These are phyloP conservation scores for Neelides folsomi DNA, from an alignment of 2,888 invertebrate genomes.

Conservation along the genomic window DNA sequence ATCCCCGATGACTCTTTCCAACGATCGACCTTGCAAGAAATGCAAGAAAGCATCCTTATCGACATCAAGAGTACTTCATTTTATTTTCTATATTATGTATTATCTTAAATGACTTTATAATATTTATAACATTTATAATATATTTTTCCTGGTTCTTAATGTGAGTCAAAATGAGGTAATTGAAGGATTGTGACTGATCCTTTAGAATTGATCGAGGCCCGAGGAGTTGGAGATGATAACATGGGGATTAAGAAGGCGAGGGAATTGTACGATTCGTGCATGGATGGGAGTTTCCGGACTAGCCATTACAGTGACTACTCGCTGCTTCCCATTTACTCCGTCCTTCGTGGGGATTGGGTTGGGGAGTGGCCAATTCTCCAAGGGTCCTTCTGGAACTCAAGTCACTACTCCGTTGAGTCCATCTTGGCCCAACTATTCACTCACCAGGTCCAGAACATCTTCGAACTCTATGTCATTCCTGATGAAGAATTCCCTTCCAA, in stretches of 20 bases:
- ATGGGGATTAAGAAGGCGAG: slow-evolving; percentile 36
- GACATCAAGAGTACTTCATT: slow-evolving; percentile 37
- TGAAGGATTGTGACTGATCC: not conserved
- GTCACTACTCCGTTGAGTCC: slow-evolving; percentile 34
- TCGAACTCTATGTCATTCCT: slow-evolving; percentile 37
- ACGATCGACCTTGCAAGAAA: slow-evolving; percentile 37
- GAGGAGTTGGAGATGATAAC: slow-evolving; percentile 31
- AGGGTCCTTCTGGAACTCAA: slow-evolving; percentile 33
- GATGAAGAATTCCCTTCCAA: slow-evolving; percentile 40
- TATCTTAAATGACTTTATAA: not conserved
- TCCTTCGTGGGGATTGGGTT: slow-evolving; percentile 35
- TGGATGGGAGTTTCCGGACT: slow-evolving; percentile 36
- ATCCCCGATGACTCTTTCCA: slow-evolving; percentile 38
- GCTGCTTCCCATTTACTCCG: slow-evolving; percentile 35
- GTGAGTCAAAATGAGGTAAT: not conserved
- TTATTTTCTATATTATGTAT: not conserved
- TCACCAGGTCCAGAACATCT: slow-evolving; percentile 38
- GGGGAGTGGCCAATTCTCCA: slow-evolving; percentile 37
- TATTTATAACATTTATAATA: not conserved
- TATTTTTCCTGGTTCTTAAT: too few species aligned
- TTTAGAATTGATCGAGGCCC: slow-evolving; percentile 35
- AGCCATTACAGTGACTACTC: slow-evolving; percentile 33
- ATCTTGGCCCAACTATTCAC: slow-evolving; percentile 35
- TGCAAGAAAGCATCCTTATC: slow-evolving; percentile 38
- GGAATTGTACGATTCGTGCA: slow-evolving; percentile 37